These are phyloP conservation scores for Forficula auricularia DNA, from an alignment of 1,140 invertebrate genomes.

Conservation along the genomic window DNA sequence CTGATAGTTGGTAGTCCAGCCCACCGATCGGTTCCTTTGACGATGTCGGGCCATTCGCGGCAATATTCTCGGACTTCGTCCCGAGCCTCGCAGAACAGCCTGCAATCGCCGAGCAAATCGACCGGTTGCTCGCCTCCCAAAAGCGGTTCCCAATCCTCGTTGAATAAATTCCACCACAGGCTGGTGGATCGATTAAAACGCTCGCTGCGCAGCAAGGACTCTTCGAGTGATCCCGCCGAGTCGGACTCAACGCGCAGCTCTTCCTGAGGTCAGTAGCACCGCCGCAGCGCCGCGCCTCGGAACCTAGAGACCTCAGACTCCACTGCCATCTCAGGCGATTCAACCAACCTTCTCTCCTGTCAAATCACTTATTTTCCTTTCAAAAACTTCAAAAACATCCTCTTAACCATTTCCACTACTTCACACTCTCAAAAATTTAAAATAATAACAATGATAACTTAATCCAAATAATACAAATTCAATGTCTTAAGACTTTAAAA, in stretches of 20 bases:
- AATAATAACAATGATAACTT: no score
- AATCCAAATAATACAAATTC: no score
- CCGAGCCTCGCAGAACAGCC: conserved; percentile 35
- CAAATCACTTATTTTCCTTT: no score
- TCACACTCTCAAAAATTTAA: no score
- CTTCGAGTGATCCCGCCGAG: conserved; percentile 26
- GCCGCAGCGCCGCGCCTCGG: no score
- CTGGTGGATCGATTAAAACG: conserved; percentile 67
- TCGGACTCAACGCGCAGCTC: background rate
- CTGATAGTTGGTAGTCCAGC: conserved; percentile 35
- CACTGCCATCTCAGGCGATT: no score
- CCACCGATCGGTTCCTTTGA: conserved; percentile 44
- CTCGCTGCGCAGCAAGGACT: conserved; percentile 46
- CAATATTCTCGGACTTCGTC: conserved; percentile 40
- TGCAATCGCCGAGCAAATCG: conserved; percentile 33
- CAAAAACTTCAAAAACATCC: no score
- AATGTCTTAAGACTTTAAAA: no score
- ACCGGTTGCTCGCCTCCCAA: conserved; percentile 42
- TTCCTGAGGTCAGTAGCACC: conserved; percentile 4
- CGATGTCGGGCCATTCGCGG: conserved; percentile 26
- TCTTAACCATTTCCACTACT: no score
- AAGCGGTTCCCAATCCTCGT: conserved; percentile 34
- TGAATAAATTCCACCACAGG: conserved; percentile 69
- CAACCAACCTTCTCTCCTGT: no score
- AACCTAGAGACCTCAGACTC: no score